Percentiles rank a stretch among this genome's conserved stretches.
These are phyloP conservation scores for Zaprionus capensis DNA, from an alignment of 1,140 invertebrate genomes.

Conservation along the genomic window DNA sequence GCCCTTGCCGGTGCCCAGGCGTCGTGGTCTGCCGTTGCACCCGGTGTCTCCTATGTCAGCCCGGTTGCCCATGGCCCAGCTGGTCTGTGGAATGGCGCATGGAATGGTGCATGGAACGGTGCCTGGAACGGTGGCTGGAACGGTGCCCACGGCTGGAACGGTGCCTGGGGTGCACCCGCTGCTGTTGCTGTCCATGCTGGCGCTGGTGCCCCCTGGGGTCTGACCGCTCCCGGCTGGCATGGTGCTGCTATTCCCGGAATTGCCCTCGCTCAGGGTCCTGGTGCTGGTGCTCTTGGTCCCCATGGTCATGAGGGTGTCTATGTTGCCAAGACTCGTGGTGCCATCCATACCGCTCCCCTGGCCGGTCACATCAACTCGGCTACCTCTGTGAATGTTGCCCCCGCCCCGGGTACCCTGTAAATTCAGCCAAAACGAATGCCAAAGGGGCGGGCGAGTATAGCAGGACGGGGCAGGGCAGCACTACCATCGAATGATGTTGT, in stretches of 20 bases:
- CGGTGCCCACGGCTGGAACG: conserved; percentile 50
- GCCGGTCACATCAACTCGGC: conserved; percentile 84
- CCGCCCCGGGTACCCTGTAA: conserved; percentile 85
- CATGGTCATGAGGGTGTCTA: conserved; percentile 83
- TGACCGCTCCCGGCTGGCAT: conserved; percentile 63
- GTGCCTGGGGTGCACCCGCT: conserved; percentile 63
- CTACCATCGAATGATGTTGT: conserved; percentile 13
- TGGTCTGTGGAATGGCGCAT: conserved; percentile 63
- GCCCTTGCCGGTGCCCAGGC: conserved; percentile 78
- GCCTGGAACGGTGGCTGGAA: conserved; percentile 69
- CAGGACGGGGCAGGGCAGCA: conserved; percentile 15
- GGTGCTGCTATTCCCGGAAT: conserved; percentile 73
- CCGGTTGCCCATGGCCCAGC: conserved; percentile 62
- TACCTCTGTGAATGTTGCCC: conserved; percentile 84
- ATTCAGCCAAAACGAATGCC: conserved; percentile 50
- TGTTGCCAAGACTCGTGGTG: conserved; percentile 85
- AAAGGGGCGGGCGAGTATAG: conserved; percentile 44
- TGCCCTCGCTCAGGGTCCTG: conserved; percentile 75
- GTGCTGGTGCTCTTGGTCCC: conserved; percentile 42
- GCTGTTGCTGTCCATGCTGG: conserved; percentile 68
- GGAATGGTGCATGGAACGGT: conserved; percentile 60
- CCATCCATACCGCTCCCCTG: conserved; percentile 85
- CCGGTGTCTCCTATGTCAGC: conserved; percentile 76
- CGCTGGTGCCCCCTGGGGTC: conserved; percentile 65
- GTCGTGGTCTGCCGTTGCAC: conserved; percentile 69